Conservation (phyloP, 2,113 vertebrate genomes). For the Phylloscopus trochilus region DNA sequence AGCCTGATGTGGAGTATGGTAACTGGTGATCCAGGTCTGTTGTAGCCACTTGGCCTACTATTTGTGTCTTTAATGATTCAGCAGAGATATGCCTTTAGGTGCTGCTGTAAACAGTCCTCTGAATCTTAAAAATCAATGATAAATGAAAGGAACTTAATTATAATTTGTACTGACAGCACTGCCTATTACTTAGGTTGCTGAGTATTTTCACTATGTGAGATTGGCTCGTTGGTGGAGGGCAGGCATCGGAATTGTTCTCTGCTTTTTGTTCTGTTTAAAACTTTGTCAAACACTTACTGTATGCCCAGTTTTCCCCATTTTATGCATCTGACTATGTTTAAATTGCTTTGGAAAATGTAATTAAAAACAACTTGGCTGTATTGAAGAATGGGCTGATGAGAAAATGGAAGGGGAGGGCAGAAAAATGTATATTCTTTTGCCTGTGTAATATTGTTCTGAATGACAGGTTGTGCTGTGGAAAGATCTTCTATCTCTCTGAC, state of each 20-base stretch:
- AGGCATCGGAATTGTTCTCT: not conserved
- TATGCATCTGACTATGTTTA: not conserved
- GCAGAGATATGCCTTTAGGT: not conserved
- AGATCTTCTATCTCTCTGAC: not conserved
- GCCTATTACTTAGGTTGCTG: constrained; percentile 13
- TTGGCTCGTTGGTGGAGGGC: not conserved
- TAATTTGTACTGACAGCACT: not conserved
- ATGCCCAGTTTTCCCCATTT: not conserved
- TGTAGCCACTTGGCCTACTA: not conserved
- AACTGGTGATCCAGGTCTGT: not conserved
- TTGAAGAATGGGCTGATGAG: not conserved
- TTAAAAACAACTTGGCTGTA: not conserved
- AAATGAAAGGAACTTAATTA: constrained; percentile 31
- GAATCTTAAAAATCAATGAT: constrained; percentile 15
- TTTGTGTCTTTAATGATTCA: constrained; percentile 11
- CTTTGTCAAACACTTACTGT: not conserved
- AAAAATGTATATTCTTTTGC: not conserved
- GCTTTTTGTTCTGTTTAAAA: not conserved
- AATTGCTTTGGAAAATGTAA: not conserved
- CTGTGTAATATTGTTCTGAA: not conserved
- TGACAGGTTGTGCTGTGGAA: not conserved
- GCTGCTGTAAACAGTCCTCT: not conserved
- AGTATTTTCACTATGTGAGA: not conserved
- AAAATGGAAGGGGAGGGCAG: not conserved
- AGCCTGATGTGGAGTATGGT: not conserved